Evolutionary conservation across 2,888 invertebrate species (phyloP).

Genomic region (Flexamia atlantica): DNA sequence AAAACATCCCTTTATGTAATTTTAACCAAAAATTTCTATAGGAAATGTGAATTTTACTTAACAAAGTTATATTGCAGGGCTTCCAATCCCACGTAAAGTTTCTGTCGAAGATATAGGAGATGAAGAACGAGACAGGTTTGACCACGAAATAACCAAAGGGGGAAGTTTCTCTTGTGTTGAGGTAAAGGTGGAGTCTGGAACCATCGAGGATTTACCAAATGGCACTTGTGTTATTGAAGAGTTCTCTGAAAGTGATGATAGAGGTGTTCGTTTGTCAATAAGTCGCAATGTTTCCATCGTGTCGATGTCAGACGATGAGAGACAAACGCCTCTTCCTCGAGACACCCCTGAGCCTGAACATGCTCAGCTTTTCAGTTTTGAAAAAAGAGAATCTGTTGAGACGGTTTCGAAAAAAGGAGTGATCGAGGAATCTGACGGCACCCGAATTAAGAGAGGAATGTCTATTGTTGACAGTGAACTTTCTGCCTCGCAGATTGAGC

Average conservation of each 20-base stretch:
- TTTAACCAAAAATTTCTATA: neutral
- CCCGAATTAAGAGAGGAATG: neutral
- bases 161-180: slow-evolving; percentile 64
- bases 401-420: neutral
- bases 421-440: neutral
- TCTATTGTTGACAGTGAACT: neutral
- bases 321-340: slow-evolving; percentile 44
- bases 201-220: slow-evolving; percentile 50
- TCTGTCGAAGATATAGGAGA: slow-evolving; percentile 61
- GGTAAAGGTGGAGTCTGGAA: slow-evolving; percentile 57
- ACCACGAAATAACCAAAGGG: slow-evolving; percentile 25
- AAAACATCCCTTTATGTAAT: neutral
- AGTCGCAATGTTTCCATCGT: slow-evolving; percentile 82
- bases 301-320: slow-evolving; percentile 82
- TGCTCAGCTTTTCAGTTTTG: slow-evolving; percentile 23
- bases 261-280: slow-evolving; percentile 69
- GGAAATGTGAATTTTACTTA: slow-evolving; percentile 17
- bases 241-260: slow-evolving; percentile 75
- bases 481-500: neutral
- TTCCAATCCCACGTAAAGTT: slow-evolving; percentile 53
- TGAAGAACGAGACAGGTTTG: slow-evolving; percentile 60
- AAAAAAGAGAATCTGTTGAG: slow-evolving; percentile 2
- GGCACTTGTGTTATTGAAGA: slow-evolving; percentile 74
- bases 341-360: slow-evolving; percentile 41
- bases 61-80: slow-evolving; percentile 60